Evolutionary conservation across 2,797 vertebrate species (phyloP), one percentile per base, ranked within the genome.

Genomic region (Mormyrus proboscirostris): DNA sequence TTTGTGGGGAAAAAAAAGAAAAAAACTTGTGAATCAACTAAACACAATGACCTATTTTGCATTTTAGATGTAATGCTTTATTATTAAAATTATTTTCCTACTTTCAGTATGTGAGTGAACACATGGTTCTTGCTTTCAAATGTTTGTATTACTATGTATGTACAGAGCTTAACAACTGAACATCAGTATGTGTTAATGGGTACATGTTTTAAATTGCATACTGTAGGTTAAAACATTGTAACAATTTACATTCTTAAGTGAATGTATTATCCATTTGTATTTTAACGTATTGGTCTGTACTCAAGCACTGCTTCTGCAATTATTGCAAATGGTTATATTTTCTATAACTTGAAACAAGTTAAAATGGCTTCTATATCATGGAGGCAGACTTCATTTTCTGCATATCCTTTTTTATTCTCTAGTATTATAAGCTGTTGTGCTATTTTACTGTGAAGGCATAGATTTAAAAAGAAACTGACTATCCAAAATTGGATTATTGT

Each of bases 81-180:
- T 88, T 92, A 91, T 89, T 90, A 92, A 85, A 93, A 92, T 47
- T 95, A 94, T 95, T 94, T 95, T 95, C 94, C 93, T 94, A 94
- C 89, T 89, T 89, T 89, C 65, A 82, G 69, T 89, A 89, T 86
- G 65, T 86, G 57, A 86, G 82, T 86, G 82, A 29, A 89, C 47
- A 49, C 25, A 57, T 29, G 29, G 25, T 51, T 62, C 82, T 86
- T 50, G 41, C 47, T 86, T 89, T n/a, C 44, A 69, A 51, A n/a
- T 82, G 85, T 79, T 87, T 87, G 85, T 89, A 88, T 88, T 69
- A 76, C n/a, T 44, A 50, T 50, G 47, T 76, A 82, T 88, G 69
- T 88, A 88, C 69, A 90, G 89, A 62, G 51, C 76, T 19, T 59
- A 33, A 83, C 79, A 62, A 53, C 25, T 62, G 33, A 62, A 90